Percentiles rank a stretch among this genome's conserved stretches.
phyloP scores from a whole-genome alignment of 2,888 invertebrate genomes.

The Thecophora atra region DNA sequence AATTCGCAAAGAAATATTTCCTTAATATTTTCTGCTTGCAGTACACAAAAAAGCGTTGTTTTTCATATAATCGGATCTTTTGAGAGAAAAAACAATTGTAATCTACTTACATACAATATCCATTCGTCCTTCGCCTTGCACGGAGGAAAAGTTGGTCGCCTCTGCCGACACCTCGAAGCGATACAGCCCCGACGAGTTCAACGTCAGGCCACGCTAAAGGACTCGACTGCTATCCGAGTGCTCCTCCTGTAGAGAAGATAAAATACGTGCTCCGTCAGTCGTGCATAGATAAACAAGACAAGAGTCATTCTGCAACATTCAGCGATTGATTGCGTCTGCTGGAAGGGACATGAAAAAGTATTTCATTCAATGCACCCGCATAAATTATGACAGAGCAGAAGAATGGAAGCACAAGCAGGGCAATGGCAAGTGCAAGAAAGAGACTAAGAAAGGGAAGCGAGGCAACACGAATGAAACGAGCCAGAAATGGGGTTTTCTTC shows the following conservation, averaged over 20 bases:
- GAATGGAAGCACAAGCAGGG: no score
- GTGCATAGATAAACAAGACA: neutral
- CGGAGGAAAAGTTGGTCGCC: constrained; percentile 80
- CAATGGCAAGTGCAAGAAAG: no score
- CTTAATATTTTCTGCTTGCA: no score
- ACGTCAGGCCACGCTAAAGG: constrained; percentile 72
- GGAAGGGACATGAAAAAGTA: constrained; percentile 8
- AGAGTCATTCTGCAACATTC: neutral
- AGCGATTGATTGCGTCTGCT: constrained; percentile 19
- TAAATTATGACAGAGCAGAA: no score
- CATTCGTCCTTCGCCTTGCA: constrained; percentile 79
- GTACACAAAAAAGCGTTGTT: no score
- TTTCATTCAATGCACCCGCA: constrained; percentile 26
- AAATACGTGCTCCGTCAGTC: neutral
- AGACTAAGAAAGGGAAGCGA: no score
- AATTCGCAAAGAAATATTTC: no score
- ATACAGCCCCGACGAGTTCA: constrained; percentile 78
- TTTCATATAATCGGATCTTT: no score
- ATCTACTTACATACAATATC: constrained; percentile 80
- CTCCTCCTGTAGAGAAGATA: constrained; percentile 68
- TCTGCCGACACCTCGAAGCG: constrained; percentile 83
- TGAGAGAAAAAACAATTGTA: neutral
- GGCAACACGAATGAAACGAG: neutral
- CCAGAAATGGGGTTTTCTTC: neutral
- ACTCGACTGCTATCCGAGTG: constrained; percentile 77